Base-by-base conservation (phyloP, 2,888 invertebrate species). In the Lasioglossum morio region DNA sequence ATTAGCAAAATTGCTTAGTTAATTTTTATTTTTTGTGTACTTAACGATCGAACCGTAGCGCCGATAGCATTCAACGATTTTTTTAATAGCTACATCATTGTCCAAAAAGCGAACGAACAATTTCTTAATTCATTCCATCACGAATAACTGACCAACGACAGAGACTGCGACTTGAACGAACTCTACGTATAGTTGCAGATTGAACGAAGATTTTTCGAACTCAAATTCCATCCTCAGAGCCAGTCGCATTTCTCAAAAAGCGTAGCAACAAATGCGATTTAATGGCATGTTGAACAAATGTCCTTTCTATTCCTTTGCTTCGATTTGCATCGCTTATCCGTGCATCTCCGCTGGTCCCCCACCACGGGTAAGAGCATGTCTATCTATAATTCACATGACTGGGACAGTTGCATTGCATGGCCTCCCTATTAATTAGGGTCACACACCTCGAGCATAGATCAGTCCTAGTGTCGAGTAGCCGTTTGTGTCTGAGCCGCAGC, bases 391-490 rank as follows among this genome's bases (percentile, higher is more conserved):
- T 94, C 93, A 94, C 92, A 89, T 85, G 86, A 88, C 85, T 88
- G 88, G 92, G 94, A 94, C 94, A 94, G 94, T 95, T 94, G 94
- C 94, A 94, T 94, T 92, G 94, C 94, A 93, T 94, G 93, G 94
- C 91, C 93, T 94, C 93, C 93, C 94, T 94, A 94, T 94, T 95
- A 95, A 95, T 95, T 95, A 95, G 94, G 94, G 94, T 95, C 94
- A 93, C 94, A 94, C 94, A 94, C 94, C 93, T 91, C 90, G 92
- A 89, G 89, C 94, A 93, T 94, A 94, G 93, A 94, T 95, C 94
- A 95, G 91, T 88, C 87, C 92, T 89, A 69, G 89, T 87, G 87
- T 89, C 88, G 90, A 90, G 86, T 87, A 89, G 85, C 89, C 88
- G 88, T 86, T 88, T 86, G 83, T 87, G 85, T 75, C 87, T 73